Conservation (phyloP, 2,888 invertebrate species). For the Philhelius pedissequus region DNA sequence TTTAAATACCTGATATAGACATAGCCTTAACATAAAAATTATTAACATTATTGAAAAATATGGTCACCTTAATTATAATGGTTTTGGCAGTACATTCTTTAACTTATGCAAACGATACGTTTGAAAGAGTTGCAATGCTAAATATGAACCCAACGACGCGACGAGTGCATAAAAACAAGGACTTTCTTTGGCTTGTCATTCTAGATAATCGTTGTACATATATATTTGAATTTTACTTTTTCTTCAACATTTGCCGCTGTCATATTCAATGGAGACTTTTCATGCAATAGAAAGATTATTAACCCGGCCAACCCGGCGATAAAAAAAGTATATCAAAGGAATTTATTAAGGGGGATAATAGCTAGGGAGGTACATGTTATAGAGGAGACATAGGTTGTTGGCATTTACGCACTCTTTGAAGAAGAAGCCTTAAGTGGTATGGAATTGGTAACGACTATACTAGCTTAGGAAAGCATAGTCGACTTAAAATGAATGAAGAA, state of each 20-base stretch:
- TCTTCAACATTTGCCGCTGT: constrained; percentile 26
- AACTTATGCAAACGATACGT: constrained; percentile 30
- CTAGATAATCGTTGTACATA: constrained; percentile 58
- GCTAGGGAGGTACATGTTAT: background rate
- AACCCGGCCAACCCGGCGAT: constrained; percentile 50
- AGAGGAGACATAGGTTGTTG: constrained; percentile 30
- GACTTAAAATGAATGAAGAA: background rate
- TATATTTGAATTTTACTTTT: constrained; percentile 16
- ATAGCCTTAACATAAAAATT: too few species aligned
- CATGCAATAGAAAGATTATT: constrained; percentile 64
- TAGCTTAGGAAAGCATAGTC: too few species aligned
- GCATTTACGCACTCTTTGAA: constrained; percentile 48
- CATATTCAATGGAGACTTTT: constrained; percentile 54
- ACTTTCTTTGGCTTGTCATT: constrained; percentile 52
- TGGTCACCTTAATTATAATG: background rate
- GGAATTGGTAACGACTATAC: background rate
- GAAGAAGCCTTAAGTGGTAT: background rate
- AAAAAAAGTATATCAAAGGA: constrained; percentile 54
- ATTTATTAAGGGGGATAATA: constrained; percentile 43
- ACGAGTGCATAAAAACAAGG: background rate
- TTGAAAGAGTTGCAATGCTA: constrained; percentile 46
- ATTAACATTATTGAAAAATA: background rate
- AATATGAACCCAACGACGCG: background rate
- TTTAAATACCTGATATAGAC: too few species aligned
- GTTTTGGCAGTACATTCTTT: constrained; percentile 26